phyloP scores from a whole-genome alignment of 2,888 invertebrate genomes.

The Eledona agricola region DNA sequence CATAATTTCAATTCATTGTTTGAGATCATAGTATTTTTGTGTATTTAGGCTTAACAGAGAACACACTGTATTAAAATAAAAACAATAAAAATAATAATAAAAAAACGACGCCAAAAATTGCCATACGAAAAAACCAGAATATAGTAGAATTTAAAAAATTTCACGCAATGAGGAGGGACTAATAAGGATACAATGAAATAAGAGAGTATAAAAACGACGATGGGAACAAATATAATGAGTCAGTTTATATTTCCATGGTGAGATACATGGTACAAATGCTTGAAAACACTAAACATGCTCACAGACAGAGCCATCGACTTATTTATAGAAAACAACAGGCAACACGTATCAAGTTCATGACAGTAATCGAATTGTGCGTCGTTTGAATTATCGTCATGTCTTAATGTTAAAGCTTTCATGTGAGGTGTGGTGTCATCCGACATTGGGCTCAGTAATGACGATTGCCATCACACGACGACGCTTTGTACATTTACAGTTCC shows the following conservation, averaged over 20 bases:
- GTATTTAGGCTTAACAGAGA: too few species aligned
- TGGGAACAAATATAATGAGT: too few species aligned
- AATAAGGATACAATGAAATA: too few species aligned
- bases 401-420: slow-evolving; percentile 52
- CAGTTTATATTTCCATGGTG: slow-evolving; percentile 28
- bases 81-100: too few species aligned
- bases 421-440: slow-evolving; percentile 46
- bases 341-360: slow-evolving; percentile 14
- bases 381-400: slow-evolving; percentile 37
- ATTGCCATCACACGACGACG: slow-evolving; percentile 31
- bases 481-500: not conserved
- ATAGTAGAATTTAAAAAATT: too few species aligned
- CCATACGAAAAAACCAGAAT: too few species aligned
- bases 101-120: too few species aligned
- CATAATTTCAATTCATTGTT: too few species aligned
- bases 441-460: slow-evolving; percentile 49
- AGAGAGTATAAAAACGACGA: too few species aligned
- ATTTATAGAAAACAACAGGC: slow-evolving; percentile 11
- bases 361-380: slow-evolving; percentile 22
- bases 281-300: slow-evolving; percentile 38
- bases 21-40: too few species aligned
- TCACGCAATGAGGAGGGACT: too few species aligned
- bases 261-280: slow-evolving; percentile 34
- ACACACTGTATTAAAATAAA: too few species aligned
- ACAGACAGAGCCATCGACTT: slow-evolving; percentile 30